Evolutionary conservation across 2,113 vertebrate genomes (phyloP).

Genomic region (Ptychochromis oligacanthus): DNA sequence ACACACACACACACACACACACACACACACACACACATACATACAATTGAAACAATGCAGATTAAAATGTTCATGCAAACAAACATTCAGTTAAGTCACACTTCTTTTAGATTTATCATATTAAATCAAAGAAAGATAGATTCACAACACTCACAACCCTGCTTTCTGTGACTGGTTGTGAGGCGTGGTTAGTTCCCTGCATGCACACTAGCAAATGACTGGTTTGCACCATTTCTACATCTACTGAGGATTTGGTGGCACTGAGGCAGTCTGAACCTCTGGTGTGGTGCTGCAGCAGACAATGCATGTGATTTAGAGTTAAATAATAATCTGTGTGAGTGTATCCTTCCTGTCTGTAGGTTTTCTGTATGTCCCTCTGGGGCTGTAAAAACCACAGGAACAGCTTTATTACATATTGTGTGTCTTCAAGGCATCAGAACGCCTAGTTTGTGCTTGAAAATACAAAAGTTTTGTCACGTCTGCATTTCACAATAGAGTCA

Average conservation of each 20-base stretch:
- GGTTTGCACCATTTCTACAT: neutral
- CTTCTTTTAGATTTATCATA: neutral
- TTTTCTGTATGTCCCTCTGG: neutral
- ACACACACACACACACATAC: slow-evolving; percentile 9
- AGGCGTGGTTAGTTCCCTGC: neutral
- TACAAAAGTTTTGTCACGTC: neutral
- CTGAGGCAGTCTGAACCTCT: neutral
- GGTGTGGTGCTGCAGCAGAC: slow-evolving; percentile 7
- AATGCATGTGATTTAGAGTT: slow-evolving; percentile 35
- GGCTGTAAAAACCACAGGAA: slow-evolving; percentile 16
- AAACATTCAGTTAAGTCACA: neutral
- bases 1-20: neutral
- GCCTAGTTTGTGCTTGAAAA: slow-evolving; percentile 26
- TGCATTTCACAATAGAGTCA: slow-evolving; percentile 8
- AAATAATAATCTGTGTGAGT: slow-evolving; percentile 33
- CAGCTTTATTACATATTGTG: neutral
- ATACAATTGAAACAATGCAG: slow-evolving; percentile 17
- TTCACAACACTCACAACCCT: neutral
- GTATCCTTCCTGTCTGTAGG: neutral
- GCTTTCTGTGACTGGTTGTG: neutral
- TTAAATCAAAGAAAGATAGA: neutral
- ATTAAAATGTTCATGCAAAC: slow-evolving; percentile 50
- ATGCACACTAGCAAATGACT: slow-evolving; percentile 7
- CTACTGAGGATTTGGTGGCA: neutral
- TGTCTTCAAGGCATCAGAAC: neutral